Evolutionary conservation across 2,888 invertebrate genomes (phyloP), one percentile per base, ranked within the genome.

Genomic region (Boloria selene): DNA sequence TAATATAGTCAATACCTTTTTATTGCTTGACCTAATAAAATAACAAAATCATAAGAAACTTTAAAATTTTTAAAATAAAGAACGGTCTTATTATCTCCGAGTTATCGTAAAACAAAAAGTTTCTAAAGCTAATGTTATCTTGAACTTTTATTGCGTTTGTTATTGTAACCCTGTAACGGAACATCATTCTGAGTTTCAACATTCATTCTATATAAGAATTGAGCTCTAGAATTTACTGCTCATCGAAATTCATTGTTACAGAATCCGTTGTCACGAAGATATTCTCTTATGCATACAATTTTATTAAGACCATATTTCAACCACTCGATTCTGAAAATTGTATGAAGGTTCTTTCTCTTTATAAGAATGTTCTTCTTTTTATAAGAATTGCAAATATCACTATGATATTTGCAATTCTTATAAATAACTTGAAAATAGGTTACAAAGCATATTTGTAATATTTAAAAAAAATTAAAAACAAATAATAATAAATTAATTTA

Each of bases 121-220:
- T 61, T 45, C 44, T 16, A 58, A 44, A 61, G 62, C 56, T 69
- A 64, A 61, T 56, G 63, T 69, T 69, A 59, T 67, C 58, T 67
- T 69, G 61, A 51, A 69, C 59, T 69, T 67, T 69, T 67, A 67
- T 67, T 61, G 53, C 64, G 54, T 59, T 61, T 69, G 70, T 65
- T 67, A 62, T 67, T 70, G 47, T 58, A 66, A 63, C 63, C 63
- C 44, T 38, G 63, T 56, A 49, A 51, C 13, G 26, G 50, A 51
- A 56, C 26, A 56, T 51, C n/a, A 49, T 44, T n/a, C 18, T 4
- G 49, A 63, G 50, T 42, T 63, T 42, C 49, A 63, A 14, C 55
- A 49, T 56, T 42, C 14, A 18, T 38, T 38, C 31, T 38, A 38
- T 7, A 38, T 14, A 26, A 17, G 49, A 31, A 38, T 59, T 50